Conservation (phyloP, 2,797 vertebrate species). For the Manis javanica region DNA sequence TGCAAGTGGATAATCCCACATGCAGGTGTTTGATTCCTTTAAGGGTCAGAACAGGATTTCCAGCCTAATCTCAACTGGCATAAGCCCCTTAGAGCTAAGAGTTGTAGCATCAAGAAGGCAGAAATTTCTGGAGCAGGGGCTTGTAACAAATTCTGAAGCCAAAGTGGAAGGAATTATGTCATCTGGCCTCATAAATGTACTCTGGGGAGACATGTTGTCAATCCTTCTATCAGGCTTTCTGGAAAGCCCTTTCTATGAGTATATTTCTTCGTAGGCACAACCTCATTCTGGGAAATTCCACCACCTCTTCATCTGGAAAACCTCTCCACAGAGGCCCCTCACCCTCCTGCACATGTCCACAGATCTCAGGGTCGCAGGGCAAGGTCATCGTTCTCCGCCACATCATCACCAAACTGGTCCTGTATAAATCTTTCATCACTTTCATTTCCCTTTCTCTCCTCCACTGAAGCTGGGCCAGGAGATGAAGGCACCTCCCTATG, state of each 20-base stretch:
- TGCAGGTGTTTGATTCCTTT: neutral
- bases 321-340: neutral
- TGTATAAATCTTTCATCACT: neutral
- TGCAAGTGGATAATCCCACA: neutral
- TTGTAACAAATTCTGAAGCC: constrained; percentile 25
- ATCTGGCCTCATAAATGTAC: neutral
- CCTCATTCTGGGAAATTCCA: constrained; percentile 7
- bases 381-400: neutral
- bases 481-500: neutral
- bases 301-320: neutral
- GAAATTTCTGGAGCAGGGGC: constrained; percentile 2
- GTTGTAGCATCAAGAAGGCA: neutral
- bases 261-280: neutral
- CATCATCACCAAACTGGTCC: neutral
- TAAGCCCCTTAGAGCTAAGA: neutral
- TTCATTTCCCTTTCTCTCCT: neutral
- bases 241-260: constrained; percentile 17
- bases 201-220: neutral
- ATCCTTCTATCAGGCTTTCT: neutral
- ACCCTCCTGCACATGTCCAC: neutral
- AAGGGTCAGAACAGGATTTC: neutral
- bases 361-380: neutral
- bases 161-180: neutral
- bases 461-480: neutral
- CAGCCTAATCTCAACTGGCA: neutral